phyloP scores from a whole-genome alignment of 2,113 vertebrate genomes.

The Lipotes vexillifer region DNA sequence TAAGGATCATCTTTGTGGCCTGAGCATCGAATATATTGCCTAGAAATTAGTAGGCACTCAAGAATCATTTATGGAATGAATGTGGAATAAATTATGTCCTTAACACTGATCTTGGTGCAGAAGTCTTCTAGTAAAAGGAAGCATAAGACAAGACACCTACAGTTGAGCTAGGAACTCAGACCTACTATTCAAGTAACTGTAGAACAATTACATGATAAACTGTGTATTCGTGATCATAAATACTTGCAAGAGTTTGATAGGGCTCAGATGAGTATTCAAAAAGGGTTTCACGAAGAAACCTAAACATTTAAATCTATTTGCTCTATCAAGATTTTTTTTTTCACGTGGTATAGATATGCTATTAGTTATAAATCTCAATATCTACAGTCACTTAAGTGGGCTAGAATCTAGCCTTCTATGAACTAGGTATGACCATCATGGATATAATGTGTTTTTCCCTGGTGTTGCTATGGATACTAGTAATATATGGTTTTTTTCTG shows the following conservation, averaged over 20 bases:
- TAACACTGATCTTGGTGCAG: neutral
- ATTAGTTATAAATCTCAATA: neutral
- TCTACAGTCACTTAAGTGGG: neutral
- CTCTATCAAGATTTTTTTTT: neutral
- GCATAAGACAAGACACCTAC: neutral
- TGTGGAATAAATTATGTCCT: conserved; percentile 17
- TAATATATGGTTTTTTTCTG: neutral
- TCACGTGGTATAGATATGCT: neutral
- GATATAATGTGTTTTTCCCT: neutral
- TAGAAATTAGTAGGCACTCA: conserved; percentile 42
- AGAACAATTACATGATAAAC: neutral
- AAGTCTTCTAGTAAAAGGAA: conserved; percentile 21
- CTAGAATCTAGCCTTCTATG: neutral
- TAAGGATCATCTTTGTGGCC: conserved; percentile 24
- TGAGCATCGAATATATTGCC: neutral
- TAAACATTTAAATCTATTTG: neutral
- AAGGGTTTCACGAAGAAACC: neutral
- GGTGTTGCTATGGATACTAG: neutral
- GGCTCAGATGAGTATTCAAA: neutral
- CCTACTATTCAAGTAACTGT: neutral
- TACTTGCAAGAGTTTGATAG: neutral
- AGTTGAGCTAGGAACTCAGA: neutral
- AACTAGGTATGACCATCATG: neutral
- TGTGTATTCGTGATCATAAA: neutral
- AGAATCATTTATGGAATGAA: conserved; percentile 31